Evolutionary conservation across 1,140 invertebrate species (phyloP).

Genomic region (Centruroides sculpturatus): DNA sequence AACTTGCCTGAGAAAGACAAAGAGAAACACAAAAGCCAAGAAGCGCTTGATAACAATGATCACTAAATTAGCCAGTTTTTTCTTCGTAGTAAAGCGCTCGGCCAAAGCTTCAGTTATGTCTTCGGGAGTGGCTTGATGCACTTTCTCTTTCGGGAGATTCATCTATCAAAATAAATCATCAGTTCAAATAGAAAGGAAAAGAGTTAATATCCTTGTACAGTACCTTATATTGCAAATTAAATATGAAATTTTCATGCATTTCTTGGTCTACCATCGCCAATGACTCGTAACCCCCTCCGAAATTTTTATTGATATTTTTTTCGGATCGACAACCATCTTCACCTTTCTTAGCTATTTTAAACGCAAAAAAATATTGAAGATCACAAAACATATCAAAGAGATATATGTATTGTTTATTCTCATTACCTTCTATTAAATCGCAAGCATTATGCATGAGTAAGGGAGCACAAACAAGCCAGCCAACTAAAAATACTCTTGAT

Average conservation of each 20-base stretch:
- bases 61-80: not conserved
- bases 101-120: not conserved
- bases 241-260: constrained; percentile 21
- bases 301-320: constrained; percentile 20
- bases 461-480: no score
- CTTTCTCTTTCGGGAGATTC: not conserved
- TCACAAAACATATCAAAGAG: no score
- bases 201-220: no score
- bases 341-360: no score
- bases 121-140: constrained; percentile 4
- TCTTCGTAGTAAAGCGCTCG: constrained; percentile 4
- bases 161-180: not conserved
- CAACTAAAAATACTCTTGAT: no score
- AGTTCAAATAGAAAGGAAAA: no score
- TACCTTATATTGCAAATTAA: constrained; percentile 25
- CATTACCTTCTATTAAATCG: no score
- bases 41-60: constrained; percentile 2
- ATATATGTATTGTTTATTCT: no score
- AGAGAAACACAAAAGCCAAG: constrained; percentile 3
- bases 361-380: no score
- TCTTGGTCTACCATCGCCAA: constrained; percentile 18
- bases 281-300: constrained; percentile 23
- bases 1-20: constrained; percentile 6
- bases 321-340: constrained; percentile 18
- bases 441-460: no score